Evolutionary conservation across 2,888 invertebrate species (phyloP).

Genomic region (Yponomeuta plumbellus): DNA sequence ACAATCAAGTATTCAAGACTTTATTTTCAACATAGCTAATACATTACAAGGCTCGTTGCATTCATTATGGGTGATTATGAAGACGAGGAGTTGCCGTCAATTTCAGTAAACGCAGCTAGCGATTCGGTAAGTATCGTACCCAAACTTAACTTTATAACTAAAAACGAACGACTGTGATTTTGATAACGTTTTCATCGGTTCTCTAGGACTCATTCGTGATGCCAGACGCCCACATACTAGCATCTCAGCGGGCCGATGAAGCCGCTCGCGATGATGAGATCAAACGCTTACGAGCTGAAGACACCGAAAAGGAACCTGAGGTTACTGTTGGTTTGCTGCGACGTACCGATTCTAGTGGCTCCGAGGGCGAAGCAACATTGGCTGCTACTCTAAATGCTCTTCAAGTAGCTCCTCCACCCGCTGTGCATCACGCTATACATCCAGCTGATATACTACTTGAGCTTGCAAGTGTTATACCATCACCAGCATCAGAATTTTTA

Average conservation of each 20-base stretch:
- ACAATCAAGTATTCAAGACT: too few relatives aligned
- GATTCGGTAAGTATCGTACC: not conserved
- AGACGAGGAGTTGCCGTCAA: not conserved
- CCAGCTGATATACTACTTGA: not conserved
- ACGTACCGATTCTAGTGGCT: not conserved
- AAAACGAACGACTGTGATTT: not conserved
- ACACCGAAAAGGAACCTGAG: not conserved
- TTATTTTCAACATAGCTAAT: too few relatives aligned
- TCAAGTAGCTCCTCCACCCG: not conserved
- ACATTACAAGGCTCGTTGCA: not conserved
- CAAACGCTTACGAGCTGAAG: not conserved
- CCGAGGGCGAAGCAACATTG: slow-evolving; percentile 1
- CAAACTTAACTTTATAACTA: not conserved
- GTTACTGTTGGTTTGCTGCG: not conserved
- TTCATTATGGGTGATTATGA: not conserved
- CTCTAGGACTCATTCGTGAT: slow-evolving; percentile 27
- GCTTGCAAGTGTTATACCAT: not conserved
- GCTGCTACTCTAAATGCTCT: slow-evolving; percentile 1
- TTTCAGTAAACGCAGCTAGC: not conserved
- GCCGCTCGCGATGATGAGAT: slow-evolving; percentile 21
- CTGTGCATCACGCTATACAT: not conserved
- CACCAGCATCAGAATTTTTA: not conserved
- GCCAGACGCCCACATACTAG: slow-evolving; percentile 40
- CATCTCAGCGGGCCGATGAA: slow-evolving; percentile 36
- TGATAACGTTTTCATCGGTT: not conserved